Percentiles rank a stretch among this genome's conserved stretches.
Conservation (phyloP, 2,797 vertebrate genomes). For the Urophycis tenuis region DNA sequence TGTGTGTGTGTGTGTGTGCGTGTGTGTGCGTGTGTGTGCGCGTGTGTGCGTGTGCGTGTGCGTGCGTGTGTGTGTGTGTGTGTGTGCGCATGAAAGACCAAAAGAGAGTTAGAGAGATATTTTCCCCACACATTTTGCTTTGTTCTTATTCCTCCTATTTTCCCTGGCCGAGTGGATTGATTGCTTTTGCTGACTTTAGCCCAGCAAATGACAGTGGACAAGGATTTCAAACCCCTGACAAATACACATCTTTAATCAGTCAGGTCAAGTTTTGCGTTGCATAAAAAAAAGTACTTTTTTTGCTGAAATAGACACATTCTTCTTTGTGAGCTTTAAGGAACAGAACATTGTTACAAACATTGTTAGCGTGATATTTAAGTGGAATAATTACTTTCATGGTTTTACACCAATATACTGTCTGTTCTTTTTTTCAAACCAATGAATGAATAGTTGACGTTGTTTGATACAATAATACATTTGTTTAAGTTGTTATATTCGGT, state of each 20-base stretch:
- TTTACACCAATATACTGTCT: conserved; percentile 49
- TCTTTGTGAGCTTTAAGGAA: conserved; percentile 66
- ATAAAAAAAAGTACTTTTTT: conserved; percentile 17
- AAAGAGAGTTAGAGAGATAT: neutral
- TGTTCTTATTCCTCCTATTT: conserved; percentile 27
- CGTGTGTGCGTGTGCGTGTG: neutral
- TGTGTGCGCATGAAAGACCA: neutral
- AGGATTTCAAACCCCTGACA: conserved; percentile 27
- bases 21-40: neutral
- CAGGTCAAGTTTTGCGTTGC: conserved; percentile 32
- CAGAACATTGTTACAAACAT: conserved; percentile 39
- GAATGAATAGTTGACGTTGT: conserved; percentile 64
- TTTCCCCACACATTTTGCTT: conserved; percentile 34
- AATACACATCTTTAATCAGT: conserved; percentile 27
- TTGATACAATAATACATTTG: conserved; percentile 61
- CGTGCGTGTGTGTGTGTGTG: too few species aligned
- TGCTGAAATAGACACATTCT: conserved; percentile 36
- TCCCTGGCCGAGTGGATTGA: conserved; percentile 7
- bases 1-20: neutral
- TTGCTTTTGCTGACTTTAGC: conserved; percentile 30
- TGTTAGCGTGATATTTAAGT: conserved; percentile 65
- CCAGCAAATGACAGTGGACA: neutral
- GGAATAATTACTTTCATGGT: conserved; percentile 60
- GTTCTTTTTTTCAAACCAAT: conserved; percentile 58
- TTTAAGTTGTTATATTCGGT: conserved; percentile 65